Evolutionary conservation across 2,797 vertebrate genomes (phyloP), one percentile per base, ranked within the genome.

Genomic region (Syndactyla subalaris): DNA sequence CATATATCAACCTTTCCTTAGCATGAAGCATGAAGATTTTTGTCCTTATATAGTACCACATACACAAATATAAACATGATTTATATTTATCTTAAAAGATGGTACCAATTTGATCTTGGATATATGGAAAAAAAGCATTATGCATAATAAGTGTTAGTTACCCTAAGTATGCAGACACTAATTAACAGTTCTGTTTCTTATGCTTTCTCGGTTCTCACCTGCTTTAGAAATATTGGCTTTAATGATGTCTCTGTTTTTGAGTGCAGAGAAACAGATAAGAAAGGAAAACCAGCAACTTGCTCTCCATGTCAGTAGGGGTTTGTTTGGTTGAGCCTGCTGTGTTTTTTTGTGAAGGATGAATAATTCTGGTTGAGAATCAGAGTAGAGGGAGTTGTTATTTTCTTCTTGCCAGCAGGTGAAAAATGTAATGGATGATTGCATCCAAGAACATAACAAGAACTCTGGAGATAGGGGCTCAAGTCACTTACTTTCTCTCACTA

Each of bases 371-470:
- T 88, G 51, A 92, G 87, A 83, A 92, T 43, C 49, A 66, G 66
- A 75, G 54, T 78, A 83, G 43, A 91, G 79, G 68, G 84, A 92
- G 55, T 83, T 93, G 45, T 85, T 94, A 78, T 93, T 92, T 94
- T 88, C 51, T 49, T 38, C 72, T 71, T 68, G 46, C 65, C 81
- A 71, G 61, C 65, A 94, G 89, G 73, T 86, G 49, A 94, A 94
- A 92, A 91, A 91, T 61, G 36, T 88, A 85, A 80, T 72, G 86
- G 61, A 80, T 85, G 91, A 89, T 88, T 5, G 9, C 54, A 38
- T 89, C 30, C 79, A 88, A 88, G 87, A 85, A 46, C n/a, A 68
- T 85, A 95, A 89, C 78, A 89, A 95, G 88, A 89, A 51, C 61
- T 95, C 87, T 85, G 41, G 91, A 96, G 93, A 80, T 15, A 88